Evolutionary conservation across 2,797 vertebrate genomes (phyloP).

Genomic region (Pipistrellus kuhlii): DNA sequence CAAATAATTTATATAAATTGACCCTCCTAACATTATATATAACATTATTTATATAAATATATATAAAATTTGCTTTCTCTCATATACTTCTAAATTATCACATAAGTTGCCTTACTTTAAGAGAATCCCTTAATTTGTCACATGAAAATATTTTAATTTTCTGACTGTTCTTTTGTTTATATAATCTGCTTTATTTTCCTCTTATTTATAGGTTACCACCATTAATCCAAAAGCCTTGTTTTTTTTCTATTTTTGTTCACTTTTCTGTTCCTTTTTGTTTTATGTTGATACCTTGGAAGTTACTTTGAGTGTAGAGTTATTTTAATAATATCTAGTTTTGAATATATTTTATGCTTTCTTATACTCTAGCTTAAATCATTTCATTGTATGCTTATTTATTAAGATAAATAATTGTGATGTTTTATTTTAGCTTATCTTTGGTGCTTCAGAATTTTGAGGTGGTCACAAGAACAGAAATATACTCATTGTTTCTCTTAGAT

Average conservation of each 20-base stretch:
- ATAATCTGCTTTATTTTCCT: neutral
- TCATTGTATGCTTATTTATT: neutral
- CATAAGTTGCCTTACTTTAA: neutral
- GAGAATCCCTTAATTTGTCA: neutral
- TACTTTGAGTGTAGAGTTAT: neutral
- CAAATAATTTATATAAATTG: slow-evolving; percentile 27
- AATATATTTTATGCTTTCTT: neutral
- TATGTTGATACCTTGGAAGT: neutral
- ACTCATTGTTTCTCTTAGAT: neutral
- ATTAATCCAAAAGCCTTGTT: neutral
- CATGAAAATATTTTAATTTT: neutral
- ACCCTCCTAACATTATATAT: slow-evolving; percentile 12
- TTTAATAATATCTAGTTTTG: neutral
- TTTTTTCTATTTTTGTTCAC: neutral
- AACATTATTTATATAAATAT: neutral
- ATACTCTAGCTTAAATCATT: neutral
- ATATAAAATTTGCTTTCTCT: neutral
- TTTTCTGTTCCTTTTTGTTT: neutral
- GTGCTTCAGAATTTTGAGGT: neutral
- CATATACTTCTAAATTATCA: neutral
- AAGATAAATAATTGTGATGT: neutral
- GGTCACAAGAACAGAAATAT: neutral
- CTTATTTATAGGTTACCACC: neutral
- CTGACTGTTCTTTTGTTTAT: neutral
- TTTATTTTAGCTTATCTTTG: neutral